Conservation (phyloP, 2,797 vertebrate species). For the Ceryle rudis region DNA sequence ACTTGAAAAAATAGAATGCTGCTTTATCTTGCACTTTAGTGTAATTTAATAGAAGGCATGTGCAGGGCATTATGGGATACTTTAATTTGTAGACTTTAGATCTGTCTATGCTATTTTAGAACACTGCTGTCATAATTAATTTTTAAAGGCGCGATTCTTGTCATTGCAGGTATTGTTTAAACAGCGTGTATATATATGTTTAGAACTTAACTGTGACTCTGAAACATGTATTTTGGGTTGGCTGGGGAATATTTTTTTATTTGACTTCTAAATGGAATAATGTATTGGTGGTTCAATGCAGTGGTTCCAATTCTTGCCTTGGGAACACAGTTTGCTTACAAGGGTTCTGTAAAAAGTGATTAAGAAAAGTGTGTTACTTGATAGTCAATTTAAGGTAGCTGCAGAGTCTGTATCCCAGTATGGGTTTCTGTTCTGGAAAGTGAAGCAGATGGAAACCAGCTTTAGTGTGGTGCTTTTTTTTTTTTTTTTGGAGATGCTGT, state of each 20-base stretch:
- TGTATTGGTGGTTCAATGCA: not conserved
- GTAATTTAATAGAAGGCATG: not conserved
- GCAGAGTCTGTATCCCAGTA: not conserved
- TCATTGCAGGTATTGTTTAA: not conserved
- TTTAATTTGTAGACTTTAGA: not conserved
- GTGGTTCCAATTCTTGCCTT: not conserved
- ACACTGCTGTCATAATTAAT: not conserved
- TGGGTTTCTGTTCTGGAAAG: not conserved
- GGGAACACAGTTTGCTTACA: not conserved
- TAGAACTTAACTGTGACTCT: not conserved
- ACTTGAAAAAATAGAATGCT: not conserved
- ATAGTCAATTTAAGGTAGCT: not conserved
- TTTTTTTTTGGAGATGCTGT: not conserved
- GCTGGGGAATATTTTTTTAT: not conserved
- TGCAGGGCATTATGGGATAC: not conserved
- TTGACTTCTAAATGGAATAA: not conserved
- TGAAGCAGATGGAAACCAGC: not conserved
- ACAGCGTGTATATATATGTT: not conserved
- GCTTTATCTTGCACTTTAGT: not conserved
- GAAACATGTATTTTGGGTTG: not conserved
- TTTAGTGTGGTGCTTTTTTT: not conserved
- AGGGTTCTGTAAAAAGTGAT: not conserved
- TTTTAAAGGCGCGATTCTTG: not conserved
- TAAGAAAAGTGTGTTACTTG: not conserved
- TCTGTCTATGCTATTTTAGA: not conserved